Percentiles rank a stretch among this genome's conserved stretches.
These are phyloP conservation scores for Talpa occidentalis DNA, from an alignment of 2,113 vertebrate genomes.

Conservation along the genomic window DNA sequence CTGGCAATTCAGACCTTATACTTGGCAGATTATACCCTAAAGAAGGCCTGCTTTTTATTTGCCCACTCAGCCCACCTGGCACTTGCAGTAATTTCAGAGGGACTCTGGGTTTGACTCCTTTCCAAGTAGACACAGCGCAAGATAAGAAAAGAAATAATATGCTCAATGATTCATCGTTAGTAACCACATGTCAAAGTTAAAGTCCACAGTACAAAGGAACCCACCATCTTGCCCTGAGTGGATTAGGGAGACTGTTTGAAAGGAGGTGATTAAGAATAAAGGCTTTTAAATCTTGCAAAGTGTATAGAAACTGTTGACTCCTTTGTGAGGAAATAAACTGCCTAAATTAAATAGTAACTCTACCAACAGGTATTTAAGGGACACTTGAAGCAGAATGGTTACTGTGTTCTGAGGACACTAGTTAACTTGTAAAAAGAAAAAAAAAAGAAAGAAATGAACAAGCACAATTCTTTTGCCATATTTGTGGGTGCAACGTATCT, in stretches of 20 bases:
- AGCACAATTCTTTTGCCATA: neutral
- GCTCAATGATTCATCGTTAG: neutral
- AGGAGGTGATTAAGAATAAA: neutral
- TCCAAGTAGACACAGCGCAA: neutral
- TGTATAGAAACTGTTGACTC: neutral
- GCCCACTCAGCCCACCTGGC: constrained; percentile 18
- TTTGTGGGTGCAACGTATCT: neutral
- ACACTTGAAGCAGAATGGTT: neutral
- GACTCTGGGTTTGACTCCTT: neutral
- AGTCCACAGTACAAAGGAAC: neutral
- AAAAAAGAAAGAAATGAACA: neutral
- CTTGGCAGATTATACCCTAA: neutral
- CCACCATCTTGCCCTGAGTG: neutral
- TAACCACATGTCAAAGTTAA: constrained; percentile 1
- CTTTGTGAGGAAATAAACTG: neutral
- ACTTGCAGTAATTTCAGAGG: neutral
- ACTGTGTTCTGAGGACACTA: neutral
- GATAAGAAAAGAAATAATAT: constrained; percentile 7
- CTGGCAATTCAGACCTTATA: neutral
- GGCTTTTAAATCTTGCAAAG: neutral
- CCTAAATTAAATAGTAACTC: constrained; percentile 3
- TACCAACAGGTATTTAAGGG: neutral
- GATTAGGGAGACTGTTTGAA: neutral
- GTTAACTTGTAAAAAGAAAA: neutral
- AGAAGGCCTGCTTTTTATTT: constrained; percentile 19